phyloP scores from a whole-genome alignment of 2,797 vertebrate genomes.

The Xiphorhynchus erythropygius region DNA sequence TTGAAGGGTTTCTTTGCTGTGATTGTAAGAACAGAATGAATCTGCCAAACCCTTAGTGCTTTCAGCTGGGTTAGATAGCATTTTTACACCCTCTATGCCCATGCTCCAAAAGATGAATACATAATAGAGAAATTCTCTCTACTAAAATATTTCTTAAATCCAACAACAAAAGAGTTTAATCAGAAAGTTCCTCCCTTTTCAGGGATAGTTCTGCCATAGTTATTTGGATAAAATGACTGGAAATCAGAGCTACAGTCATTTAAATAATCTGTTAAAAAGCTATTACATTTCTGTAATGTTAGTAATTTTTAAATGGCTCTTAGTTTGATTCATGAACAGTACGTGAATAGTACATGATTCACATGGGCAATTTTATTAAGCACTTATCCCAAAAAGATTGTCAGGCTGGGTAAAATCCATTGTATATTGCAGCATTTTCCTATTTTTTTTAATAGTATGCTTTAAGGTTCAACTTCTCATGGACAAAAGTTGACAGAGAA shows the following conservation, averaged over 20 bases:
- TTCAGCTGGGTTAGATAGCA: constrained; percentile 29
- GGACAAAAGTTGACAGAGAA: constrained; percentile 17
- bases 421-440: constrained; percentile 22
- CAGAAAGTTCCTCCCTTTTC: constrained; percentile 54
- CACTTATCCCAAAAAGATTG: constrained; percentile 20
- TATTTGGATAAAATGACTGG: constrained; percentile 53
- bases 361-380: constrained; percentile 57
- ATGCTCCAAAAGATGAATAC: not conserved
- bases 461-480: constrained; percentile 7
- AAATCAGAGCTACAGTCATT: constrained; percentile 58
- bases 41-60: not conserved
- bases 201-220: constrained; percentile 24
- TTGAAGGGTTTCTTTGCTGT: not conserved
- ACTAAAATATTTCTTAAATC: constrained; percentile 64
- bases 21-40: not conserved
- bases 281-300: constrained; percentile 56
- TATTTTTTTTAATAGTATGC: not conserved
- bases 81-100: not conserved
- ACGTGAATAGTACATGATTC: constrained; percentile 55
- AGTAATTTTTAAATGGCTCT: constrained; percentile 54
- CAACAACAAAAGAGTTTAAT: constrained; percentile 57
- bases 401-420: constrained; percentile 32
- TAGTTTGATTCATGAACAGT: constrained; percentile 63
- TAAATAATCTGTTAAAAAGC: constrained; percentile 70
- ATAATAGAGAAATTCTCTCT: constrained; percentile 49